Conservation (phyloP, 2,888 invertebrate species). For the Ormyrus rosae region DNA sequence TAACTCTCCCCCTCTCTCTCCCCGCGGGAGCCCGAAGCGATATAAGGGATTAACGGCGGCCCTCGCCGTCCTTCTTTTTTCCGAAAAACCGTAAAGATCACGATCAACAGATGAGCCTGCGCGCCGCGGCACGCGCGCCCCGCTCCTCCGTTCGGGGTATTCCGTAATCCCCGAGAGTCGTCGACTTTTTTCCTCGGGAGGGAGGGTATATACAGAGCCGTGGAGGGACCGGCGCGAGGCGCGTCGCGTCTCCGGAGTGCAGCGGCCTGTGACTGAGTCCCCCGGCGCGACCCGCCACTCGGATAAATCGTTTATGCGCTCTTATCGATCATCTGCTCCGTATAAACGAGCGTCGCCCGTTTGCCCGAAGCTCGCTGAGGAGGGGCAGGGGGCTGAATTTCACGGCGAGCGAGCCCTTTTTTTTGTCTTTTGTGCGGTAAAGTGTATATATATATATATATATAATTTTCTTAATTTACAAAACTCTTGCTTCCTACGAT, state of each 20-base stretch:
- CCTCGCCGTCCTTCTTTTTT: neutral
- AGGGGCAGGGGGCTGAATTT: no score
- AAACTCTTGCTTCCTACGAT: no score
- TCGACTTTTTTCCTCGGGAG: no score
- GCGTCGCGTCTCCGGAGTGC: neutral
- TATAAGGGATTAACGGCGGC: neutral
- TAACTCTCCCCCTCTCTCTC: no score
- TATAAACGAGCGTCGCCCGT: neutral
- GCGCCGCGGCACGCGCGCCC: neutral
- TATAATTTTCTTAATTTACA: no score
- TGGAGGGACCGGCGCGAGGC: neutral
- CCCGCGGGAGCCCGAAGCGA: neutral
- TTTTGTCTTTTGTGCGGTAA: no score
- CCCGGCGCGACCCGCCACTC: conserved; percentile 18
- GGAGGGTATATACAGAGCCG: no score
- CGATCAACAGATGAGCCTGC: conserved; percentile 5
- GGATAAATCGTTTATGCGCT: conserved; percentile 6
- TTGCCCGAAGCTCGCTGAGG: no score
- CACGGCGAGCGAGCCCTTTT: no score
- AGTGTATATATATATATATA: no score
- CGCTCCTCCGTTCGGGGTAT: conserved; percentile 14
- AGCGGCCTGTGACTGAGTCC: conserved; percentile 21
- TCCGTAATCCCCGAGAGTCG: conserved; percentile 34
- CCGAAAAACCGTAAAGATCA: conserved; percentile 40
- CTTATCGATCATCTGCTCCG: conserved; percentile 37